These are phyloP conservation scores for Sebastes schlegelii DNA, from an alignment of 2,113 vertebrate species.

Conservation along the genomic window DNA sequence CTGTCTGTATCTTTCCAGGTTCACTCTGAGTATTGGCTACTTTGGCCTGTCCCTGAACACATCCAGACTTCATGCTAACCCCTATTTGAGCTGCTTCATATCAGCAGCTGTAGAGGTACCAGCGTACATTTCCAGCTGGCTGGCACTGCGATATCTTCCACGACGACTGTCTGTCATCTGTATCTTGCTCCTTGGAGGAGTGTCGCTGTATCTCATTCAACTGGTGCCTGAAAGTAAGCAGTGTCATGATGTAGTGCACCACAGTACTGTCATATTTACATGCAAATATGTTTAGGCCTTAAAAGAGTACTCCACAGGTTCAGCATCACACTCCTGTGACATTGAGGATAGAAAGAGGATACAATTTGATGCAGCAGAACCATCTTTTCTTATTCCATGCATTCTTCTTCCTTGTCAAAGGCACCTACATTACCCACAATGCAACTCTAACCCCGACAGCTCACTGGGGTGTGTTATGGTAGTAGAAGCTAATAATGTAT, in stretches of 20 bases:
- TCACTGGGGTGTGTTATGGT: not conserved
- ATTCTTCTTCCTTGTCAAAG: not conserved
- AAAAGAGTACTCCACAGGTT: not conserved
- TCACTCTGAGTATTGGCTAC: slow-evolving; percentile 79
- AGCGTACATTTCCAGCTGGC: slow-evolving; percentile 86
- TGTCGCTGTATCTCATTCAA: slow-evolving; percentile 86
- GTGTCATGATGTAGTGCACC: not conserved
- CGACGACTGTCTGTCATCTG: slow-evolving; percentile 83
- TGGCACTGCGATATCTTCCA: slow-evolving; percentile 81
- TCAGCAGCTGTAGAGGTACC: slow-evolving; percentile 87
- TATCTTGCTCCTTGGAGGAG: slow-evolving; percentile 83
- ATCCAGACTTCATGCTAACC: slow-evolving; percentile 85
- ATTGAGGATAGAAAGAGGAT: not conserved
- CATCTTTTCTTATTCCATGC: not conserved
- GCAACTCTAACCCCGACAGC: not conserved
- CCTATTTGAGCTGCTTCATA: slow-evolving; percentile 89
- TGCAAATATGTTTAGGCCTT: not conserved
- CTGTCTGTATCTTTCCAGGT: slow-evolving; percentile 46
- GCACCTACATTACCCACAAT: not conserved
- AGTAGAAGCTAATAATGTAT: not conserved
- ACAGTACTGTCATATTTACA: not conserved
- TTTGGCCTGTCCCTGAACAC: slow-evolving; percentile 90
- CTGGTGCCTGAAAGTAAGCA: slow-evolving; percentile 87
- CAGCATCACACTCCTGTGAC: not conserved
- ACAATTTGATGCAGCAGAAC: not conserved